These are phyloP conservation scores for Choloepus didactylus DNA, from an alignment of 2,797 vertebrate species.

Conservation along the genomic window DNA sequence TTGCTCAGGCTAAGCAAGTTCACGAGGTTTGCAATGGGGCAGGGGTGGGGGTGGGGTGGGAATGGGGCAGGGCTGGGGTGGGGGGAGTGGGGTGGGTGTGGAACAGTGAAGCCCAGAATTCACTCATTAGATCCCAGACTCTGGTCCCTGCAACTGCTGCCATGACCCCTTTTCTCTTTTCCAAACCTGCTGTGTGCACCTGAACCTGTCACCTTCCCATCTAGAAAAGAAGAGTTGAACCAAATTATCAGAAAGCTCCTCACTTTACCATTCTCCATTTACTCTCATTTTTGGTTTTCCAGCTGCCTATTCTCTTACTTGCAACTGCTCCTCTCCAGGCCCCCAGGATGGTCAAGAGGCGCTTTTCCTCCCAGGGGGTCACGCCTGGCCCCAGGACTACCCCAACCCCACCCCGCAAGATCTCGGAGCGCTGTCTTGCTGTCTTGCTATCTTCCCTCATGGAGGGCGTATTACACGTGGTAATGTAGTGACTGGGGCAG, in stretches of 20 bases:
- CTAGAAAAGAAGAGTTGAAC: not conserved
- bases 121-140: not conserved
- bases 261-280: accelerated
- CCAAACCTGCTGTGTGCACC: not conserved
- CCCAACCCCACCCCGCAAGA: no score
- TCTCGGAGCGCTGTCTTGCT: not conserved
- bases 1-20: not conserved
- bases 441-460: not conserved
- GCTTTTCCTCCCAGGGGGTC: not conserved
- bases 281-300: not conserved
- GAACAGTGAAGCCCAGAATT: not conserved
- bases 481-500: not conserved
- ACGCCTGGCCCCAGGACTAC: accelerated
- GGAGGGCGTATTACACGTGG: not conserved
- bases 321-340: not conserved
- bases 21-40: no score
- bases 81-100: not conserved
- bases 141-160: accelerated
- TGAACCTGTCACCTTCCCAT: accelerated
- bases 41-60: no score
- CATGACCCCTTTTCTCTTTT: not conserved
- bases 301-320: accelerated
- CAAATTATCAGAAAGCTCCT: not conserved
- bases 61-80: no score
- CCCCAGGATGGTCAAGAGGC: not conserved